Evolutionary conservation across 2,113 vertebrate species (phyloP).

Genomic region (Saccopteryx leptura): DNA sequence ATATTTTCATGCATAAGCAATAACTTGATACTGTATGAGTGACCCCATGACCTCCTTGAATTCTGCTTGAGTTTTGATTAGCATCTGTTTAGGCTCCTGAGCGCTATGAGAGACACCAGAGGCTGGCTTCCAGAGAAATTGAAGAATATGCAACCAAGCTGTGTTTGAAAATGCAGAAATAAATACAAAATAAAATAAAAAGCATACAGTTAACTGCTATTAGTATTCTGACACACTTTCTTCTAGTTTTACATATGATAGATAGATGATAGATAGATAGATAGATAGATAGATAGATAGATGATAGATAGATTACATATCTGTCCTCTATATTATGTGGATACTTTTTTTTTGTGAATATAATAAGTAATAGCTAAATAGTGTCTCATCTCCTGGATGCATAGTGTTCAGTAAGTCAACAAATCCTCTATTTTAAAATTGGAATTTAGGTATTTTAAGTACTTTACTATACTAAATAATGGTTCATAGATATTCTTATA

Average conservation of each 20-base stretch:
- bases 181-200: background rate
- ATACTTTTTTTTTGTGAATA: background rate
- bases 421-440: background rate
- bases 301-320: background rate
- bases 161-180: conserved; percentile 13
- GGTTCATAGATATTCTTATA: background rate
- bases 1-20: background rate
- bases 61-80: conserved; percentile 62
- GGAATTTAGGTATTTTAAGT: background rate
- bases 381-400: background rate
- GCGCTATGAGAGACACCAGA: background rate
- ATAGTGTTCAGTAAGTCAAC: background rate
- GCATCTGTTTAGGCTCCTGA: conserved; percentile 48
- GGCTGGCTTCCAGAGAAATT: conserved; percentile 44
- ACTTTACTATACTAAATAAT: background rate
- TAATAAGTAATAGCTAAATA: background rate
- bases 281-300: background rate
- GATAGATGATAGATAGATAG: no score
- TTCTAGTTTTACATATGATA: background rate
- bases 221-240: background rate
- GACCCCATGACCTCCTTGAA: background rate
- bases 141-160: conserved; percentile 40
- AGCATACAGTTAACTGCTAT: background rate
- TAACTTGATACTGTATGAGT: conserved; percentile 22
- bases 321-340: background rate